Base-by-base conservation (phyloP, 1,140 invertebrate species). In the Ceratoteleas bidentatus region DNA sequence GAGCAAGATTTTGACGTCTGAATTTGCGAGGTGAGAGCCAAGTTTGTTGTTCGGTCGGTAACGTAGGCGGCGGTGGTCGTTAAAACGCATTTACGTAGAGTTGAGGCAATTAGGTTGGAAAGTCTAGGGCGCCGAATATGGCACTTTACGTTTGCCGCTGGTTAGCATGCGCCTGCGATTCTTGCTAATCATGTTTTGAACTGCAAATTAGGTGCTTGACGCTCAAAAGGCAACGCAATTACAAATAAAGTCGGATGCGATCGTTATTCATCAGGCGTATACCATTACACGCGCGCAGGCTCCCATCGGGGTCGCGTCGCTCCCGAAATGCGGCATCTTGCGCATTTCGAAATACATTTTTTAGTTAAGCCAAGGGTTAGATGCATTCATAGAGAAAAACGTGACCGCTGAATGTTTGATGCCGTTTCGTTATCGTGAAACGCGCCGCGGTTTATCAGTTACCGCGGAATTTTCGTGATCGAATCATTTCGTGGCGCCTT, bases 211-310 rank as follows among this genome's bases (percentile, higher is more conserved):
- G 54, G 43, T 75, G 53, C 72, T 66, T 53, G 54, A 68, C 57
- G 57, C 56, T 76, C 64, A 61, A 61, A 68, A 16, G 73, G 49
- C 9, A 61, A 58, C 15, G 54, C 58, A 76, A 76, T 76, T 76
- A 62, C 64, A 61, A 76, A 76, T 76, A 76, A 76, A 76, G 64
- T 68, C 72, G n/a, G 54, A 65, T 65, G 54, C 34, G 56, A 62
- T 62, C 24, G 58, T 64, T 73, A 73, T 73, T 62, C 52, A 73
- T 62, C 58, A 47, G 50, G 36, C 32, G 36, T 73, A 33, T 43
- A 34, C 56, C 47, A 13, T 53, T 52, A 11, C 38, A 60, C 58
- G 56, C 53, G 56, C 56, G 24, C 24, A 24, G 24, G 24, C 38
- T 54, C 43, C n/a, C 36, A 13, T 56, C 33, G 66, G 14, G 58